Percentiles rank a stretch among this genome's conserved stretches.
phyloP scores from a whole-genome alignment of 2,888 invertebrate species.

The Mamestra brassicae region DNA sequence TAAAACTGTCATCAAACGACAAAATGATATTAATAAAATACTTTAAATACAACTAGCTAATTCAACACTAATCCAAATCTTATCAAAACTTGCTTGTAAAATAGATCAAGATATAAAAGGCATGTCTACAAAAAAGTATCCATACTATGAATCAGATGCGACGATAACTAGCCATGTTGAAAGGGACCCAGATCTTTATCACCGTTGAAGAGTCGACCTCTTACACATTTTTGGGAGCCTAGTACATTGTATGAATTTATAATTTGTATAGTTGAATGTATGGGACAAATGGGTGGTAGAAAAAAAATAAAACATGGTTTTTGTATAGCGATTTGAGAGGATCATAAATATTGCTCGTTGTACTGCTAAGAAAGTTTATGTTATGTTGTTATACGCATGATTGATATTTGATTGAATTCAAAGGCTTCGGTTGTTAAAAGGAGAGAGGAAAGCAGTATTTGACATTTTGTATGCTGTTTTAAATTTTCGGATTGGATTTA shows the following conservation, averaged over 20 bases:
- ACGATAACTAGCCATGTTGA: conserved; percentile 82
- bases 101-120: conserved; percentile 79
- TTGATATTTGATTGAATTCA: conserved; percentile 47
- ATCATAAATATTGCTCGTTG: conserved; percentile 61
- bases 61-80: conserved; percentile 78
- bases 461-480: neutral
- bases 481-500: neutral
- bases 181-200: conserved; percentile 82
- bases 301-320: conserved; percentile 59
- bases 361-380: conserved; percentile 36
- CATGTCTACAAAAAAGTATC: conserved; percentile 77
- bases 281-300: conserved; percentile 57
- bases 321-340: conserved; percentile 58
- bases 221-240: conserved; percentile 86
- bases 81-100: conserved; percentile 77
- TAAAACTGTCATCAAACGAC: conserved; percentile 61
- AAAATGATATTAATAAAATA: conserved; percentile 57
- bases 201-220: conserved; percentile 74
- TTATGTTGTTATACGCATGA: conserved; percentile 30
- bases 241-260: conserved; percentile 87
- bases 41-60: conserved; percentile 74
- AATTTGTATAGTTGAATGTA: conserved; percentile 70
- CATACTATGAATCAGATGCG: conserved; percentile 77
- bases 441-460: neutral
- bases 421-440: neutral